phyloP scores from a whole-genome alignment of 2,113 vertebrate species.

The Cryptomyrus ogoouensis region DNA sequence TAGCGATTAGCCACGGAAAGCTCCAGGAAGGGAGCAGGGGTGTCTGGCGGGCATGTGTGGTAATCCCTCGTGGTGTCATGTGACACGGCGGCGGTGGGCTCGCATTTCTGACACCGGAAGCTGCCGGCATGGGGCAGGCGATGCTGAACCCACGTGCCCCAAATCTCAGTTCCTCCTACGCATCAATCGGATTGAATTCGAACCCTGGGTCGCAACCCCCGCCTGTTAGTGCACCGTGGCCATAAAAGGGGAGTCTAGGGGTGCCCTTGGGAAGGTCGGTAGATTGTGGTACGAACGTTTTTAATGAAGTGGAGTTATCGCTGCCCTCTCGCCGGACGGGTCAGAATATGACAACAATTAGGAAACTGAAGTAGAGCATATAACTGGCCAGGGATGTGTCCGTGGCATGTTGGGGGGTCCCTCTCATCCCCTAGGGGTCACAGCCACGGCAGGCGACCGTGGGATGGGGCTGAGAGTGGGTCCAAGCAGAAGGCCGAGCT shows the following conservation, averaged over 20 bases:
- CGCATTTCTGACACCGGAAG: neutral
- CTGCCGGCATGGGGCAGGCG: neutral
- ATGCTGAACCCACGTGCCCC: neutral
- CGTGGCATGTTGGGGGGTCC: neutral
- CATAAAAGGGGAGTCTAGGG: conserved; percentile 12
- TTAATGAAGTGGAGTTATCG: conserved; percentile 48
- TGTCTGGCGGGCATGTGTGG: no score
- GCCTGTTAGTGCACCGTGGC: neutral
- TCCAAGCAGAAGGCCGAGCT: neutral
- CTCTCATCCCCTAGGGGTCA: neutral
- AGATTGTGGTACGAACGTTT: conserved; percentile 36
- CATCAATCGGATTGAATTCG: neutral
- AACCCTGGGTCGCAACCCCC: neutral
- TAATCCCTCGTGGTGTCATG: neutral
- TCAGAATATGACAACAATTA: conserved; percentile 10
- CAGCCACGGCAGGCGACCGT: neutral
- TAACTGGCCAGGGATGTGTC: neutral
- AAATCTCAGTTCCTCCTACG: neutral
- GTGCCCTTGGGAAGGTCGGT: conserved; percentile 27
- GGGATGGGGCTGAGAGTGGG: neutral
- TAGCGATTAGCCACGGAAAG: neutral
- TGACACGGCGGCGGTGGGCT: neutral
- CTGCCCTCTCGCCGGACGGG: conserved; percentile 51
- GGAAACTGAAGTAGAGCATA: neutral
- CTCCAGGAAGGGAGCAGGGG: neutral